Evolutionary conservation across 2,888 invertebrate genomes (phyloP).

Genomic region (Heliconius charithonia): DNA sequence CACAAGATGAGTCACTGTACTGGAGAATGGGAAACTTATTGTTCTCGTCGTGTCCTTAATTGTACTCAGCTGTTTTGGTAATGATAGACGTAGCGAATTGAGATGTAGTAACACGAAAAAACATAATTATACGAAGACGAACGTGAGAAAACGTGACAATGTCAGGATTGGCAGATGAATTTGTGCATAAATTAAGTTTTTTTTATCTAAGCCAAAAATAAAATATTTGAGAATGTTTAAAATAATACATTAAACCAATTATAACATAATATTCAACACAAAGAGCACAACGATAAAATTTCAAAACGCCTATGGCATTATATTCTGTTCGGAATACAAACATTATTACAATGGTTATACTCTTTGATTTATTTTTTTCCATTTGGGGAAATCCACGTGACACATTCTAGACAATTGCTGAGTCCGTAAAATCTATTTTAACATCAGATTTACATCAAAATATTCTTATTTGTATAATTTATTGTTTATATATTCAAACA

Average conservation of each 20-base stretch:
- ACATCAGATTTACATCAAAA: slow-evolving; percentile 40
- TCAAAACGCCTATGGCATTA: neutral
- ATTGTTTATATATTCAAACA: slow-evolving; percentile 2
- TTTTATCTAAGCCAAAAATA: neutral
- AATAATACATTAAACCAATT: too few relatives aligned
- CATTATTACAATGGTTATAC: slow-evolving; percentile 46
- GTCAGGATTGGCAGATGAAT: neutral
- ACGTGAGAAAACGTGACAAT: slow-evolving; percentile 12
- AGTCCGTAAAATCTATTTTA: slow-evolving; percentile 64
- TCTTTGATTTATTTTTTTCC: slow-evolving; percentile 60
- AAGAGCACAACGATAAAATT: neutral
- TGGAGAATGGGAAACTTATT: slow-evolving; percentile 72
- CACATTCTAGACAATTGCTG: slow-evolving; percentile 68
- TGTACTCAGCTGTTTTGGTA: slow-evolving; percentile 57
- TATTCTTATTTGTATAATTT: neutral
- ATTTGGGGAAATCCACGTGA: slow-evolving; percentile 69
- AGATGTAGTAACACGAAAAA: slow-evolving; percentile 34
- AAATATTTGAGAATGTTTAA: neutral
- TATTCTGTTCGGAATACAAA: neutral
- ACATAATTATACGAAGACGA: neutral
- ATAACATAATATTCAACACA: too few relatives aligned
- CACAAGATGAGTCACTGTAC: slow-evolving; percentile 78
- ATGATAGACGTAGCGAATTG: slow-evolving; percentile 41
- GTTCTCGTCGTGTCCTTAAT: slow-evolving; percentile 69
- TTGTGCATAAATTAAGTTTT: neutral